A percentile compares a stretch with the other conserved stretches of the same genome.
These are phyloP conservation scores for Ips nitidus DNA, from an alignment of 1,140 invertebrate genomes.

Conservation along the genomic window DNA sequence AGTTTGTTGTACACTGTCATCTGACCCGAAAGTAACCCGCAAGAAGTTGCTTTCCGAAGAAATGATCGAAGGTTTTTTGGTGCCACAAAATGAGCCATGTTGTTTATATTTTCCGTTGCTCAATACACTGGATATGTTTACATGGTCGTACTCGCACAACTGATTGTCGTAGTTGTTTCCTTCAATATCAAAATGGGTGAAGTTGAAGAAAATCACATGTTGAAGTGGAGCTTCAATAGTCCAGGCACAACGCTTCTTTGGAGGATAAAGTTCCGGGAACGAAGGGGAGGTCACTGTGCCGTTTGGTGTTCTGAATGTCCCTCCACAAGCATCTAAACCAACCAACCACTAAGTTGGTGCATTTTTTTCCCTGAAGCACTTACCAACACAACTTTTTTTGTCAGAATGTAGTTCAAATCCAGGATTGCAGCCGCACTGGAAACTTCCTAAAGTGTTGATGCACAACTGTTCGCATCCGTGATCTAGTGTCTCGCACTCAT, in stretches of 20 bases:
- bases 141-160: conserved; percentile 89
- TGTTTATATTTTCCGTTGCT: conserved; percentile 73
- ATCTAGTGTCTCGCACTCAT: conserved; percentile 83
- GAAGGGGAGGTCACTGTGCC: conserved; percentile 94
- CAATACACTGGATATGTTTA: conserved; percentile 85
- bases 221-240: conserved; percentile 91
- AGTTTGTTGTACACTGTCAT: conserved; percentile 90
- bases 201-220: conserved; percentile 95
- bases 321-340: conserved; percentile 89
- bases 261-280: conserved; percentile 92
- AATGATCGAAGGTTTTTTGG: conserved; percentile 77
- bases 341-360: background rate
- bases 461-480: conserved; percentile 97
- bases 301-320: conserved; percentile 80
- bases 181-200: conserved; percentile 97
- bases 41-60: conserved; percentile 89
- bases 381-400: conserved; percentile 95
- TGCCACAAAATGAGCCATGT: conserved; percentile 86
- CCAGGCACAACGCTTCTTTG: conserved; percentile 95
- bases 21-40: conserved; percentile 85
- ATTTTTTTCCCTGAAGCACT: conserved; percentile 33
- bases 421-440: conserved; percentile 90
- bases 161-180: conserved; percentile 89
- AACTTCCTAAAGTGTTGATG: conserved; percentile 93
- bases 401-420: conserved; percentile 96